A percentile compares a stretch with the other conserved stretches of the same genome.
phyloP scores from a whole-genome alignment of 1,140 invertebrate species.

The Triops longicaudatus region DNA sequence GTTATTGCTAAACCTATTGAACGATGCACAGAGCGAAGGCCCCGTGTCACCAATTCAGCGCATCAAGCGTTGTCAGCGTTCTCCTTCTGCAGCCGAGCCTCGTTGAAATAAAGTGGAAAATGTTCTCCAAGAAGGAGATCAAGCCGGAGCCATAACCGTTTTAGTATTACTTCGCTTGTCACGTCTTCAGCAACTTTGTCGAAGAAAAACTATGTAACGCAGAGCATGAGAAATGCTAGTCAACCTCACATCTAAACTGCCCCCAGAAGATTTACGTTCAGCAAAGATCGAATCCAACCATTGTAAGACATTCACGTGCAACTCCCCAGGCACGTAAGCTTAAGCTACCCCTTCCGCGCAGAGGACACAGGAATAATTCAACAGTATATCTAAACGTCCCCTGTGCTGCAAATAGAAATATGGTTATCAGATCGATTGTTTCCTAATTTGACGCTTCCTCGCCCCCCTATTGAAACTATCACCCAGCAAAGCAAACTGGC shows the following conservation, averaged over 20 bases:
- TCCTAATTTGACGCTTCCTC: slow-evolving; percentile 2
- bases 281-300: not conserved
- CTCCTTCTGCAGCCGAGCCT: not conserved
- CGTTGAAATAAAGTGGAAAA: not conserved
- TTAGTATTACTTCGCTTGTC: slow-evolving; percentile 12
- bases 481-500: not conserved
- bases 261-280: slow-evolving; percentile 7
- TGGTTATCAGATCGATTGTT: not conserved
- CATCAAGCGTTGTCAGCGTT: slow-evolving; percentile 11
- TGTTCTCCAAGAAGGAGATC: slow-evolving; percentile 4
- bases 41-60: not conserved
- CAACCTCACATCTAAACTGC: slow-evolving; percentile 5
- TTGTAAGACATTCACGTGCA: not conserved
- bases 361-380: not conserved
- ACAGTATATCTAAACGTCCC: not conserved
- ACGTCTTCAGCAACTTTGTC: not conserved
- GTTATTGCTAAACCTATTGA: not conserved
- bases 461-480: not conserved
- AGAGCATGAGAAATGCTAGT: slow-evolving; percentile 5
- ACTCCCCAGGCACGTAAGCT: not conserved
- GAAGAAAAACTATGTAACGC: not conserved
- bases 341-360: not conserved
- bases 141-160: slow-evolving; percentile 1
- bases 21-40: not conserved
- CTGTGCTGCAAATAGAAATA: not conserved